Evolutionary conservation across 2,113 vertebrate genomes (phyloP).

Genomic region (Tenrec ecaudatus): DNA sequence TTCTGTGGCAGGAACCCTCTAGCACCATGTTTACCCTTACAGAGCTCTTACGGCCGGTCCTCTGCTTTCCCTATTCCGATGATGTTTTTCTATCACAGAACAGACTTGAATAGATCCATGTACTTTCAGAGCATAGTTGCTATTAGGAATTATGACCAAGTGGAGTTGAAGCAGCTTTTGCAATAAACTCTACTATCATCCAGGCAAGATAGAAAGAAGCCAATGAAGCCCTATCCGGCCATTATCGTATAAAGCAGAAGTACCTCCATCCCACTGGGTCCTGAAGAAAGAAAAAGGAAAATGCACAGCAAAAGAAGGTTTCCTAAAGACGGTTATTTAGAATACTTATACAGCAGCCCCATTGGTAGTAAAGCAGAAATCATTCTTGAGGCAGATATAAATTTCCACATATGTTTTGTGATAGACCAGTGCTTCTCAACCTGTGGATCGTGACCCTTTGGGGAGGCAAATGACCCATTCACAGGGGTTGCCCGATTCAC

Average conservation of each 20-base stretch:
- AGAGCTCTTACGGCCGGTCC: neutral
- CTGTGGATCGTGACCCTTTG: no score
- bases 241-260: slow-evolving; percentile 66
- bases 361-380: slow-evolving; percentile 46
- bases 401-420: neutral
- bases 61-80: slow-evolving; percentile 65
- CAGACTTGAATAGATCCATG: slow-evolving; percentile 58
- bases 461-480: no score
- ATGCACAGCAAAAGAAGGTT: slow-evolving; percentile 62
- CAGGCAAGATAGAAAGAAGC: slow-evolving; percentile 50
- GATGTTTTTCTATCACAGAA: slow-evolving; percentile 32
- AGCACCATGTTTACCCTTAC: slow-evolving; percentile 71
- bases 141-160: slow-evolving; percentile 44
- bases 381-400: slow-evolving; percentile 48
- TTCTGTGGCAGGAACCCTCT: slow-evolving; percentile 81
- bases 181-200: slow-evolving; percentile 53
- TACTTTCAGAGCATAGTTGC: slow-evolving; percentile 13
- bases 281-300: slow-evolving; percentile 56
- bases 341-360: slow-evolving; percentile 37
- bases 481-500: no score
- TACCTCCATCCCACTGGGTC: slow-evolving; percentile 46
- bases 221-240: slow-evolving; percentile 13
- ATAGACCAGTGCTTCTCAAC: no score
- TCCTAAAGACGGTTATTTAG: slow-evolving; percentile 70
- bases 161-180: neutral